Percentiles rank a stretch among this genome's conserved stretches.
These are phyloP conservation scores for Cryptophagus acutangulus DNA, from an alignment of 2,888 invertebrate genomes.

Conservation along the genomic window DNA sequence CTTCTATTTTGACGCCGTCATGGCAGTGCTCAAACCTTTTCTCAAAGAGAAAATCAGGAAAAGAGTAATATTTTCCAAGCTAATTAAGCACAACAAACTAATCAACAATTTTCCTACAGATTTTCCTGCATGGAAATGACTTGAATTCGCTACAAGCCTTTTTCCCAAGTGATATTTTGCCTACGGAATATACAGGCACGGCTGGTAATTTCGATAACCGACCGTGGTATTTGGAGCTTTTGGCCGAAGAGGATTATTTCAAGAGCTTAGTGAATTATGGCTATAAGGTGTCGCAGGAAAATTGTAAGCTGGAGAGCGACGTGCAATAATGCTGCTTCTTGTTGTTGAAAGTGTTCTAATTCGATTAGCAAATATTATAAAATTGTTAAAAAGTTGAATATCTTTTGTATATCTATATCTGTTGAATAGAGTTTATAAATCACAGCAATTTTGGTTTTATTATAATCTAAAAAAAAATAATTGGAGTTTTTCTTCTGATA, in stretches of 20 bases:
- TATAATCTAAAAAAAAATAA: too few species aligned
- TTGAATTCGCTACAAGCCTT: slow-evolving; percentile 53
- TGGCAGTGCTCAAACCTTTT: slow-evolving; percentile 77
- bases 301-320: too few species aligned
- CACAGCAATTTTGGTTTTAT: too few species aligned
- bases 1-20: slow-evolving; percentile 48
- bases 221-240: slow-evolving; percentile 42
- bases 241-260: slow-evolving; percentile 47
- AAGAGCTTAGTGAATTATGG: slow-evolving; percentile 40
- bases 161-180: slow-evolving; percentile 50
- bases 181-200: slow-evolving; percentile 59
- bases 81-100: neutral
- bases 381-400: too few species aligned
- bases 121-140: slow-evolving; percentile 55
- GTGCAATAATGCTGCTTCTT: too few species aligned
- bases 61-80: slow-evolving; percentile 53
- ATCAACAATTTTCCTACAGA: too few species aligned
- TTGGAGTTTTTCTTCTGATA: too few species aligned
- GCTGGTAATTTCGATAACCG: slow-evolving; percentile 43
- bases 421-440: too few species aligned
- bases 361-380: too few species aligned
- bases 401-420: too few species aligned
- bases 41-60: slow-evolving; percentile 72
- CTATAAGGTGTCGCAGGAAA: too few species aligned
- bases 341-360: too few species aligned